phyloP scores from a whole-genome alignment of 2,113 vertebrate genomes.

The Aix galericulata region DNA sequence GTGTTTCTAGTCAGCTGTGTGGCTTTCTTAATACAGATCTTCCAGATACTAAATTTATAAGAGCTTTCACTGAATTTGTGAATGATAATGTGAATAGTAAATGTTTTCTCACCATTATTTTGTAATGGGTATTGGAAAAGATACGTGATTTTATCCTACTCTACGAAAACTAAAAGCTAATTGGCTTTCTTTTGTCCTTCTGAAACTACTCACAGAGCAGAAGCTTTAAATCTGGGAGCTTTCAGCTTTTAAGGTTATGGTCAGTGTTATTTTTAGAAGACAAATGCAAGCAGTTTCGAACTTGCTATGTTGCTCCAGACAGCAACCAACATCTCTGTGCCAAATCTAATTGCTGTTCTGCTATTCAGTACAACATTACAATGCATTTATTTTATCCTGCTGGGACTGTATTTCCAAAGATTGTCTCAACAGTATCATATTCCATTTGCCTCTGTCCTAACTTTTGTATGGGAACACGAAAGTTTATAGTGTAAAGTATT shows the following conservation, averaged over 20 bases:
- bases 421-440: background rate
- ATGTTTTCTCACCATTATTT: background rate
- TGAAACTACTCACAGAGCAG: background rate
- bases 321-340: background rate
- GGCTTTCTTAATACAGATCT: background rate
- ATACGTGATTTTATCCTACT: background rate
- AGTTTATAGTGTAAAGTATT: background rate
- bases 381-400: background rate
- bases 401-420: constrained; percentile 40
- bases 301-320: background rate
- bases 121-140: background rate
- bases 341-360: background rate
- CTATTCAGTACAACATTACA: background rate
- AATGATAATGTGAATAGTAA: background rate
- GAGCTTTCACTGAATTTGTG: background rate
- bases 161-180: background rate
- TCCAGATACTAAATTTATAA: background rate
- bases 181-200: background rate
- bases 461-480: background rate
- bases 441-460: background rate
- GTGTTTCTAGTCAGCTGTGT: background rate
- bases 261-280: background rate
- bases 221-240: background rate
- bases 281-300: background rate
- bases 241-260: background rate